These are phyloP conservation scores for Caenorhabditis wallacei DNA, from an alignment of 2,888 invertebrate species.

Conservation along the genomic window DNA sequence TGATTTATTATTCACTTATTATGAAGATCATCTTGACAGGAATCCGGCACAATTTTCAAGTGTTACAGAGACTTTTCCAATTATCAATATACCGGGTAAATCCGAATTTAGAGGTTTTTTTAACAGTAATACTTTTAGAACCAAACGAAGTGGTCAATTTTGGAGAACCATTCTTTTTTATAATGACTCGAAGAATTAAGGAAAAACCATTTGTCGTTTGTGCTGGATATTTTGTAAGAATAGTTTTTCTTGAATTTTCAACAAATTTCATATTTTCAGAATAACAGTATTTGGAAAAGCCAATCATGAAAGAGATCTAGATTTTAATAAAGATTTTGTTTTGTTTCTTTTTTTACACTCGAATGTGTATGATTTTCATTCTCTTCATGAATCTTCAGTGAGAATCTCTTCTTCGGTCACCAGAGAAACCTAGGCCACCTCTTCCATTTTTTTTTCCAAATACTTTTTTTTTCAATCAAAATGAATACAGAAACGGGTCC, in stretches of 20 bases:
- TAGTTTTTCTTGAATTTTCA: neutral
- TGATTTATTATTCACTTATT: constrained; percentile 26
- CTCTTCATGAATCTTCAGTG: too few species aligned
- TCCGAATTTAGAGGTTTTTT: too few species aligned
- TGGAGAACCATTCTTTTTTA: constrained; percentile 23
- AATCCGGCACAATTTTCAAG: neutral
- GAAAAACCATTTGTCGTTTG: neutral
- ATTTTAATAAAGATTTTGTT: too few species aligned
- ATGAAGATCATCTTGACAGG: constrained; percentile 36
- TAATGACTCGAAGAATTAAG: constrained; percentile 15
- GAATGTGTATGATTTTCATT: too few species aligned
- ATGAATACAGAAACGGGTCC: neutral
- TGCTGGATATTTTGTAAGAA: constrained; percentile 41
- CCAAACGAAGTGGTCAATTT: neutral
- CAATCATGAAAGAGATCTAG: neutral
- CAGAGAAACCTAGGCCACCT: too few species aligned
- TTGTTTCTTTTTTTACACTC: too few species aligned
- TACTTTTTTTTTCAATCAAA: too few species aligned
- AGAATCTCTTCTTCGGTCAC: too few species aligned
- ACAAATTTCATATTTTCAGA: constrained; percentile 2
- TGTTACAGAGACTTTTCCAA: neutral
- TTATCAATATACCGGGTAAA: too few species aligned
- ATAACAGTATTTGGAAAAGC: constrained; percentile 36
- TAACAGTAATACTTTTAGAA: too few species aligned
- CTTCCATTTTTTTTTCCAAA: too few species aligned